Evolutionary conservation across 2,797 vertebrate species (phyloP), one percentile per base, ranked within the genome.

Genomic region (Gymnoscopelus microlampas): DNA sequence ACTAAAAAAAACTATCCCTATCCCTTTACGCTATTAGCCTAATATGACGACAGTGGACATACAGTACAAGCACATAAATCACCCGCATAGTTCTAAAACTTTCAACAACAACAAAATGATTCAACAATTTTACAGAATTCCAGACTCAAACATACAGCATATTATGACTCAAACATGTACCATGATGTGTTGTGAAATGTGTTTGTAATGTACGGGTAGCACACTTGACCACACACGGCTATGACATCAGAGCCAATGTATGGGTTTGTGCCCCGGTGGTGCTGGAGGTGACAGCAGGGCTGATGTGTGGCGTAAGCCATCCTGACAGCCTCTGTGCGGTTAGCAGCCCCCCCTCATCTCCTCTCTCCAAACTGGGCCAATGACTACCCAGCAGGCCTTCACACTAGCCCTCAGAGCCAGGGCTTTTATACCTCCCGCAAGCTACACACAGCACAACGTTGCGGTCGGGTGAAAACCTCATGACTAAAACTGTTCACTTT

Each of bases 261-360:
- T 39, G 53, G 32, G 29, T 26, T 44, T 47, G 49, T 57, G 66
- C 29, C 53, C 7, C 9, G 39, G 39, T 23, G 15, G 9, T 9
- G 61, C 73, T 48, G 4, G 13, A 12, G 49, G 73, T 54, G 60
- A 75, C 69, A 60, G 58, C 12, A n/a, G 60, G 61, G 57, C 26
- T 15, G 44, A 63, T 55, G 65, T 8, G 47, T 53, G 24, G 59
- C 13, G 24, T 77, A 58, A 82, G 14, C 54, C 48, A 47, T 68
- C 55, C 71, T 79, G 80, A 88, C 80, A 81, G 77, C 71, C 35
- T 53, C 60, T 53, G 69, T 44, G 32, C 53, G 63, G 63, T 53
- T 49, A 55, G 66, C 19, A 14, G 48, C 61, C 44, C 65, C 54
- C 12, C 71, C 48, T 8, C 9, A 8, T 10, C 39, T 44, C 7